Conservation (phyloP, 2,888 invertebrate species). For the Diachrysia chrysitis region DNA sequence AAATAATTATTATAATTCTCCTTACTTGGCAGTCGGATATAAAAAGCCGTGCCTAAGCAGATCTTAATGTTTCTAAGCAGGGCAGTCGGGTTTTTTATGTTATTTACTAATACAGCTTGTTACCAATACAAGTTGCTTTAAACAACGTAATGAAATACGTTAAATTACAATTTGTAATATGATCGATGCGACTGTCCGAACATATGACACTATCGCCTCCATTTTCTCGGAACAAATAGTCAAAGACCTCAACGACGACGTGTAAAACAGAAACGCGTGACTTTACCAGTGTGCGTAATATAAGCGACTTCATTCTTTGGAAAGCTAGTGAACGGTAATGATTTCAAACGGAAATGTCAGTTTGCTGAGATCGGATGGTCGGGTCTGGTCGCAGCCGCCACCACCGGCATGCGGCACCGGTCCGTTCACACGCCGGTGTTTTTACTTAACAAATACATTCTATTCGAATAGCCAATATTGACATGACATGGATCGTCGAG, state of each 20-base stretch:
- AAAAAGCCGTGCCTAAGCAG: no score
- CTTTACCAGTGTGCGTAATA: constrained; percentile 63
- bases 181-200: constrained; percentile 49
- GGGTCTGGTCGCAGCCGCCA: constrained; percentile 56
- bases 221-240: constrained; percentile 75
- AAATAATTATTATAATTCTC: no score
- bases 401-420: constrained; percentile 49
- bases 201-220: constrained; percentile 55
- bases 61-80: no score
- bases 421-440: constrained; percentile 78
- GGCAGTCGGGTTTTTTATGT: no score
- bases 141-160: constrained; percentile 52
- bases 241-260: constrained; percentile 59
- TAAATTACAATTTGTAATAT: constrained; percentile 63
- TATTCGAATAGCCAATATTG: constrained; percentile 74
- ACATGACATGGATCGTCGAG: constrained; percentile 67
- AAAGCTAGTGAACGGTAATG: constrained; percentile 69
- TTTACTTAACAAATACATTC: constrained; percentile 71
- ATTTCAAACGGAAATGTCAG: constrained; percentile 82
- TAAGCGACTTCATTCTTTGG: constrained; percentile 62
- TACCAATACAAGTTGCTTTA: constrained; percentile 24
- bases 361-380: constrained; percentile 75
- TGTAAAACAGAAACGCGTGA: constrained; percentile 67
- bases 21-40: no score
- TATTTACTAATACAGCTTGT: no score